phyloP scores from a whole-genome alignment of 2,888 invertebrate genomes.

The Cheilosia pagana region DNA sequence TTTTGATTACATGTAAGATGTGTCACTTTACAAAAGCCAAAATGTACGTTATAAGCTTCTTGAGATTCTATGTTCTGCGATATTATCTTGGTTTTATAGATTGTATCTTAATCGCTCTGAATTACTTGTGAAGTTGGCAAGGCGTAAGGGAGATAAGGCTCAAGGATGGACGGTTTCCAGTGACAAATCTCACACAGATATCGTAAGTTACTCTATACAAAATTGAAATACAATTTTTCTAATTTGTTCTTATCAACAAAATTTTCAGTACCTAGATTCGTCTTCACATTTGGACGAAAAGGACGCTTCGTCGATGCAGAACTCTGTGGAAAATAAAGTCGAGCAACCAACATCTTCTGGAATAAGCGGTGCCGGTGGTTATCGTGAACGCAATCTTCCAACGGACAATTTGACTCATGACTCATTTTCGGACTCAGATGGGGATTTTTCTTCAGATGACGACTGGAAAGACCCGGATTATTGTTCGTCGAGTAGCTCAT shows the following conservation, averaged over 20 bases:
- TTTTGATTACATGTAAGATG: too few species aligned
- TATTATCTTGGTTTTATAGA: neutral
- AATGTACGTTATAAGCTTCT: too few species aligned
- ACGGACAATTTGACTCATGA: neutral
- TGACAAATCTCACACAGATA: neutral
- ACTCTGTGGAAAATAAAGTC: neutral
- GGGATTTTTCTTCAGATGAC: neutral
- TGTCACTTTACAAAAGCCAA: too few species aligned
- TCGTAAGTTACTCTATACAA: neutral
- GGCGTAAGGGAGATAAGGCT: neutral
- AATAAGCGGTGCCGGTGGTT: neutral
- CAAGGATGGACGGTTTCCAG: neutral
- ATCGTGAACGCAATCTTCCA: neutral
- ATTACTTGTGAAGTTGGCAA: neutral
- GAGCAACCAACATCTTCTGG: too few species aligned
- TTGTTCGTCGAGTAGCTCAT: neutral
- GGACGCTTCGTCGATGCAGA: neutral
- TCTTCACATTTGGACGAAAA: neutral
- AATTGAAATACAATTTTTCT: neutral
- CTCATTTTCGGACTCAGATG: neutral
- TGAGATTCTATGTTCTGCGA: neutral
- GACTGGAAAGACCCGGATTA: conserved; percentile 15
- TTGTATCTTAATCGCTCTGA: neutral
- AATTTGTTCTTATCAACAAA: neutral
- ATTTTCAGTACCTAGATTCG: neutral